Percentiles rank a stretch among this genome's conserved stretches.
Conservation (phyloP, 2,888 invertebrate species). For the Agrochola circellaris region DNA sequence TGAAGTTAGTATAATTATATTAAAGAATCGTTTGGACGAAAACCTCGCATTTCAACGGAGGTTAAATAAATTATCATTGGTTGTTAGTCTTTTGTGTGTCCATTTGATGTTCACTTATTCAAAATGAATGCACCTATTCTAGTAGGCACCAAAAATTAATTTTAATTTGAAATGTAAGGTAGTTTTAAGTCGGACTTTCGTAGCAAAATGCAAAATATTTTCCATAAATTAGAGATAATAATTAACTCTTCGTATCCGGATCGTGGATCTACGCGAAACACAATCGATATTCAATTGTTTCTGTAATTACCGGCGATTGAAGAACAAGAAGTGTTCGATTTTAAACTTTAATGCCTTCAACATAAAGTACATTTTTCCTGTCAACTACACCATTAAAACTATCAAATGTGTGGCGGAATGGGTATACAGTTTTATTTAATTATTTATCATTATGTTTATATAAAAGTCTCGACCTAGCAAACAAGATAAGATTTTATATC, state of each 20-base stretch:
- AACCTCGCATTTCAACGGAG: constrained; percentile 7
- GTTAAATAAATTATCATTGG: neutral
- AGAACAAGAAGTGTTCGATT: constrained; percentile 8
- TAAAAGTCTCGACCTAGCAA: constrained; percentile 46
- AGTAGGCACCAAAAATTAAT: constrained; percentile 47
- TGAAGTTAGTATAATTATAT: too few relatives aligned
- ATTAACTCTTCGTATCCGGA: neutral
- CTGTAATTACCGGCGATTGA: neutral
- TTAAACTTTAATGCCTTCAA: constrained; percentile 23
- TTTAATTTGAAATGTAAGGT: constrained; percentile 26
- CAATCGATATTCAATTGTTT: too few relatives aligned
- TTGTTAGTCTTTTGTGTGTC: constrained; percentile 19
- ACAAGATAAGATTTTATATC: constrained; percentile 14
- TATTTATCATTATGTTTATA: constrained; percentile 56
- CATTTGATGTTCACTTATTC: neutral
- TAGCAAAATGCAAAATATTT: neutral
- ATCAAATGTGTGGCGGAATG: constrained; percentile 51
- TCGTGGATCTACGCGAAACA: too few relatives aligned
- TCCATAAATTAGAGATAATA: neutral
- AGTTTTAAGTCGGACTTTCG: constrained; percentile 23
- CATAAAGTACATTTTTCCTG: constrained; percentile 34
- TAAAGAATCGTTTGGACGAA: neutral
- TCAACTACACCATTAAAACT: constrained; percentile 43
- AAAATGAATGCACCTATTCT: constrained; percentile 21
- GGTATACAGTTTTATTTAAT: constrained; percentile 52